Evolutionary conservation across 2,888 invertebrate genomes (phyloP), one percentile per base, ranked within the genome.

Genomic region (Branchellion lobata): DNA sequence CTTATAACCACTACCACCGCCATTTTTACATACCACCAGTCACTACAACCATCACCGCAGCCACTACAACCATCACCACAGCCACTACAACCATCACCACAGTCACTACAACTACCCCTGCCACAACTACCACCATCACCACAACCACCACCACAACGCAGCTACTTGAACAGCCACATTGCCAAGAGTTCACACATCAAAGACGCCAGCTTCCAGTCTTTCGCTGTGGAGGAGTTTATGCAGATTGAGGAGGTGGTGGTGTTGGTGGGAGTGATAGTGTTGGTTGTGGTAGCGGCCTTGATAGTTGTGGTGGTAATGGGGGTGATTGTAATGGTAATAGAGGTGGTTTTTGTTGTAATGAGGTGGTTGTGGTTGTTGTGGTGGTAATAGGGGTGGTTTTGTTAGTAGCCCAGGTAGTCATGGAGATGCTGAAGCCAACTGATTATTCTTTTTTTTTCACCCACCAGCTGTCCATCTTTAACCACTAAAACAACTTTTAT

Each of bases 81-180:
- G 3, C n/a, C 24, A 24, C 24, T n/a, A 57, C 21, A 5, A 24
- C 21, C 24, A 57, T 57, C 21, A 57, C 21, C 24, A 24, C 21
- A 8, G 5, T 57, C 61, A 18, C 61, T n/a, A 57, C 24, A 3
- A 57, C 24, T 8, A 57, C 21, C 61, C 5, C 61, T n/a, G 21
- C 24, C 24, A 57, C 24, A 5, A 57, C 21, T n/a, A 18, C 21
- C 21, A 24, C 21, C 24, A 57, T 57, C 24, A 57, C 24, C 24
- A 47, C 18, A 14, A 18, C 8, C 47, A 8, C 47, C n/a, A n/a
- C n/a, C n/a, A n/a, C n/a, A n/a, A n/a, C n/a, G n/a, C 24, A 57
- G 61, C 24, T 57, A 57, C 24, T n/a, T 57, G 11, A 57, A 57
- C 61, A 57, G 5, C 61, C 61, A 57, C 61, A 24, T 57, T 57